A percentile compares a stretch with the other conserved stretches of the same genome.
These are phyloP conservation scores for Galeopsomyia nigrocyanea DNA, from an alignment of 2,888 invertebrate genomes.

Conservation along the genomic window DNA sequence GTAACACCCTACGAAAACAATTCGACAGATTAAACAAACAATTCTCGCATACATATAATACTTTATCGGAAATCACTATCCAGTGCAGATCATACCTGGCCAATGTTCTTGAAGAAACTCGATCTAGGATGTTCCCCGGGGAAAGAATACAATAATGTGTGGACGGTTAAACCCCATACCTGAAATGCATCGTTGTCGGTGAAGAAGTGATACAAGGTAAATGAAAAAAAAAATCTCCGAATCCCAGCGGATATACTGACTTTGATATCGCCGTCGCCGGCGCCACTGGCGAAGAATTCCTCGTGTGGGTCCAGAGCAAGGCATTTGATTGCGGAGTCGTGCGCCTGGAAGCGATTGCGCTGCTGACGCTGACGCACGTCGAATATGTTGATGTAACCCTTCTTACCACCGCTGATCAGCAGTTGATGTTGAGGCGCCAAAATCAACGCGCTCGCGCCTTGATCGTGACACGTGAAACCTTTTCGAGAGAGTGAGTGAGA, in stretches of 20 bases:
- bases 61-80: no score
- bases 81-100: constrained; percentile 72
- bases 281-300: constrained; percentile 96
- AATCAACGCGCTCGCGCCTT: constrained; percentile 90
- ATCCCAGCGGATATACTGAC: constrained; percentile 67
- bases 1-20: constrained; percentile 80
- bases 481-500: constrained; percentile 26
- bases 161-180: constrained; percentile 94
- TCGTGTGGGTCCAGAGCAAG: constrained; percentile 94
- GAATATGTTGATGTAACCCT: constrained; percentile 96
- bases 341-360: constrained; percentile 89
- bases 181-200: constrained; percentile 65
- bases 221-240: no score
- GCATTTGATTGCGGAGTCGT: constrained; percentile 95
- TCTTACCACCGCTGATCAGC: constrained; percentile 95
- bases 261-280: constrained; percentile 93
- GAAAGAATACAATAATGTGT: constrained; percentile 88
- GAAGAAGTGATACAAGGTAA: constrained; percentile 32
- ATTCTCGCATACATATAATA: not conserved
- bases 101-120: constrained; percentile 97
- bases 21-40: constrained; percentile 1
- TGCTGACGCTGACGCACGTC: constrained; percentile 93
- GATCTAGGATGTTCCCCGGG: constrained; percentile 95
- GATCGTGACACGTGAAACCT: constrained; percentile 96
- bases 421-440: constrained; percentile 95